These are phyloP conservation scores for Holacanthus passer DNA, from an alignment of 2,113 vertebrate species.

Conservation along the genomic window DNA sequence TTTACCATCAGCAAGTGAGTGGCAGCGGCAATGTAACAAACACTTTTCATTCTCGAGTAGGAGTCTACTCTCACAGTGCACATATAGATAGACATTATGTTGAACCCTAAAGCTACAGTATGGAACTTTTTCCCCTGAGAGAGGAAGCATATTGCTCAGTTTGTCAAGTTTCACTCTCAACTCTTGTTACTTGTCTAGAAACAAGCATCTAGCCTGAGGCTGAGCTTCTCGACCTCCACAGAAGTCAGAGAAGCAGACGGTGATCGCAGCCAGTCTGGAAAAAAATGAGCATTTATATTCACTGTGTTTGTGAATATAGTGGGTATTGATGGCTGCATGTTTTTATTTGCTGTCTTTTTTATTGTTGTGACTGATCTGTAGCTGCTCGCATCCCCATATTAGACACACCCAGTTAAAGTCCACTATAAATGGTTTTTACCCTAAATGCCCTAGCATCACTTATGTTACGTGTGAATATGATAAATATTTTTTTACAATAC, in stretches of 20 bases:
- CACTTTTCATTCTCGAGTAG: constrained; percentile 48
- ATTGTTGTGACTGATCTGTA: neutral
- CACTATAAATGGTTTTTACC: neutral
- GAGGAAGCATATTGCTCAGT: constrained; percentile 41
- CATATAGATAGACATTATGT: constrained; percentile 47
- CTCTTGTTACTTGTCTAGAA: constrained; percentile 21
- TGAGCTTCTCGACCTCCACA: neutral
- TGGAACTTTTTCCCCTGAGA: constrained; percentile 25
- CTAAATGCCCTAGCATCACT: neutral
- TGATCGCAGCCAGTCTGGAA: neutral
- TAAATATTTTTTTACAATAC: neutral
- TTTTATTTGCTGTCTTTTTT: neutral
- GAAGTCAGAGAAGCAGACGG: constrained; percentile 5
- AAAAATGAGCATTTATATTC: constrained; percentile 1
- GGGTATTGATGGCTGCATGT: neutral
- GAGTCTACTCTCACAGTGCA: constrained; percentile 35
- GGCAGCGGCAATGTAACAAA: constrained; percentile 25
- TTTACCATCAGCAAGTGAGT: constrained; percentile 38
- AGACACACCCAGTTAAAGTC: no score
- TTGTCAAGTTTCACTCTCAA: constrained; percentile 22
- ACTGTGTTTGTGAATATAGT: constrained; percentile 12
- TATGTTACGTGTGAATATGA: no score
- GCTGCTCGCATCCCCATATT: neutral
- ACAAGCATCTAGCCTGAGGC: constrained; percentile 33
- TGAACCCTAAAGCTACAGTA: constrained; percentile 26